Conservation (phyloP, 1,140 invertebrate genomes). For the Anastatus disparis region DNA sequence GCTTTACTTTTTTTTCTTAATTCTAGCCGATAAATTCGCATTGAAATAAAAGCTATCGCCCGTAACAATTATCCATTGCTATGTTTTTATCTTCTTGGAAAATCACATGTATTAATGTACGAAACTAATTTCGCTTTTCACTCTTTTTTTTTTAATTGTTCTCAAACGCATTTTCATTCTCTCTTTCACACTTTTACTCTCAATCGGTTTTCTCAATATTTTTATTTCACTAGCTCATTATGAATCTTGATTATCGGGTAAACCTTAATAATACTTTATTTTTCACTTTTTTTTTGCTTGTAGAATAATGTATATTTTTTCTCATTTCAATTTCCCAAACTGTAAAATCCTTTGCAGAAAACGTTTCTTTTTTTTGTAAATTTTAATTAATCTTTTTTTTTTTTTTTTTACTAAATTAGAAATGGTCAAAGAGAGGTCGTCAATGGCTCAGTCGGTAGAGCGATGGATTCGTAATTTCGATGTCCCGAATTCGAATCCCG, state of each 20-base stretch:
- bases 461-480: too few species aligned
- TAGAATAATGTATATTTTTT: not conserved
- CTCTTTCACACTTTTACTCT: too few species aligned
- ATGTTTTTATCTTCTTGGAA: constrained; percentile 14
- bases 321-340: not conserved
- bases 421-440: too few species aligned
- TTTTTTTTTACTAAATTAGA: constrained; percentile 7
- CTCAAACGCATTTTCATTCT: not conserved
- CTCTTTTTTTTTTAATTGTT: constrained; percentile 1
- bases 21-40: too few species aligned
- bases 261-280: constrained; percentile 18
- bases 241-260: not conserved
- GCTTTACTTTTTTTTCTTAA: too few species aligned
- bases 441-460: too few species aligned
- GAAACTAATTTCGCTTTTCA: constrained; percentile 17
- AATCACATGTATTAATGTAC: constrained; percentile 24
- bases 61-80: not conserved
- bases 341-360: too few species aligned
- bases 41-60: not conserved
- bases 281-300: constrained; percentile 4
- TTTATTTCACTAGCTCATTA: not conserved
- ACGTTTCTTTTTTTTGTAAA: too few species aligned
- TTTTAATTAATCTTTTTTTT: too few species aligned
- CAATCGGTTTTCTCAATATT: too few species aligned
- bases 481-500: too few species aligned